Evolutionary conservation across 2,113 vertebrate species (phyloP), one percentile per base, ranked within the genome.

Genomic region (Pterocles burchelli): DNA sequence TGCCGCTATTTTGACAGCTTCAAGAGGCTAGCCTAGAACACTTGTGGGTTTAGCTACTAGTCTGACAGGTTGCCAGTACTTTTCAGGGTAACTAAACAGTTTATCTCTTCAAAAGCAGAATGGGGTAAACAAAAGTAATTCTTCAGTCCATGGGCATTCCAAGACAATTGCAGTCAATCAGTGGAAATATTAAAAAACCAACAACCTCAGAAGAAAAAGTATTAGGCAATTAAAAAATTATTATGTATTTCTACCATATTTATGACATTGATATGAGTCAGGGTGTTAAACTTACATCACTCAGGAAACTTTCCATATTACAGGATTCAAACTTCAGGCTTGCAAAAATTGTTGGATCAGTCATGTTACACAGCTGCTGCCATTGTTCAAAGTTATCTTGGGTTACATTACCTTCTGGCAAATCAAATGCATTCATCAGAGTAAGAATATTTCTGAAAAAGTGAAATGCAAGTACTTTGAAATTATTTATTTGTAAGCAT

Each of bases 371-470:
- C 26, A 62, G 49, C 5, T 25, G 49, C 81, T 98, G 96, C 55
- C 97, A 36, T 24, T 96, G 62, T 9, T 74, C 41, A 4, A 98
- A 98, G 96, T 98, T 98, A 4, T 97, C 97, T 74, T 97, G 86
- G 0, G 98, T 98, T 90, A 98, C 95, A 0, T 94, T 97, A 33
- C 95, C 98, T 83, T 98, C 98, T 1, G 98, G 94, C 74, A 98
- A 89, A 93, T 98, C 98, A 25, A 98, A 98, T 16, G 93, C 96
- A 19, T 98, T 98, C 24, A 97, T 96, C 87, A 98, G 95, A 8
- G 97, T 97, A 77, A 98, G 96, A 89, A 98, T 98, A 93, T 98
- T 98, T 76, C 98, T 98, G 96, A 54, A 94, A 95, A 95, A 86
- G 17, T 9, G 5, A 90, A 95, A 93, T 38, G 25, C 38, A 91